Evolutionary conservation across 2,113 vertebrate genomes (phyloP), one percentile per base, ranked within the genome.

Genomic region (Alouatta palliata): DNA sequence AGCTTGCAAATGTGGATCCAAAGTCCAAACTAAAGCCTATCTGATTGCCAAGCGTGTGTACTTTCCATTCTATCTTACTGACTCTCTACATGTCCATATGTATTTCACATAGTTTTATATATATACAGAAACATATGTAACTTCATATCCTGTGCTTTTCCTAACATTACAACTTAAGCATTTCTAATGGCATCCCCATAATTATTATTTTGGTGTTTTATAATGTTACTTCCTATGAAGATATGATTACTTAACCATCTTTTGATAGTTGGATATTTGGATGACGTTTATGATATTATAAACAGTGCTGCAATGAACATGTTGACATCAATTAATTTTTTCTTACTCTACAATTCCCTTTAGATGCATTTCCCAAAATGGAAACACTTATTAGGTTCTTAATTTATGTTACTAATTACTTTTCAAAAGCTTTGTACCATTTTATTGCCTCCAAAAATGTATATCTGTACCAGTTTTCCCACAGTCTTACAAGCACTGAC

Each of bases 151-250:
- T 85, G 11, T 4, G n/a, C 54, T 73, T 88, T 94, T 76, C 2
- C 27, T 81, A 45, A 87, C 3, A 43, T 81, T 64, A 58, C 70
- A 92, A 86, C 49, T 70, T 70, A 84, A 87, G 11, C 6, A 56
- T 64, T 94, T 96, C 66, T 81, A 27, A 40, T 43, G 66, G 10
- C 30, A 40, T 71, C 8, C 71, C 54, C 20, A 76, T 66, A 95
- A 83, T 96, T 66, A 84, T 77, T 94, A 91, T 91, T 96, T 92
- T 90, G 27, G 49, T 82, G 5, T 75, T 88, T 85, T n/a, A 86
- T 91, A 76, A 87, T 90, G 19, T 76, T 96, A 92, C 12, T 92
- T 71, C 7, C 43, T 97, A 20, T 40, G 52, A 91, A 73, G 5
- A 87, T 43, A 40, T 64, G 89, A 77, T 54, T 85, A 68, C 80